These are phyloP conservation scores for Danio tinwini DNA, from an alignment of 2,797 vertebrate species.

Conservation along the genomic window DNA sequence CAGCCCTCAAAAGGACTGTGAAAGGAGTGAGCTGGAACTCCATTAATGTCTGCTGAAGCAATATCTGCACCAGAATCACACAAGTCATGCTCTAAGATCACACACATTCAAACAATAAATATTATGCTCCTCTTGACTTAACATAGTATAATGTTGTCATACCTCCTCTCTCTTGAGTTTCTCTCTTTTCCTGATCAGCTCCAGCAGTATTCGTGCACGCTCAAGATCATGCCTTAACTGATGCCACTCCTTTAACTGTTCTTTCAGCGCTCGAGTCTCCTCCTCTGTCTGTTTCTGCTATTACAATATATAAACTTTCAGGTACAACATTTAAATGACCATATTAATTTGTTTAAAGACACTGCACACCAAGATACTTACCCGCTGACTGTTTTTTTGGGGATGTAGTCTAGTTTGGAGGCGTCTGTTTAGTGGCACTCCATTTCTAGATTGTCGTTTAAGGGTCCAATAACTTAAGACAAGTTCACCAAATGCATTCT, in stretches of 20 bases:
- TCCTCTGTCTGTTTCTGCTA: conserved; percentile 89
- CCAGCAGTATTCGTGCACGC: conserved; percentile 90
- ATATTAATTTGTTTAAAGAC: neutral
- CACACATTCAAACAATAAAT: neutral
- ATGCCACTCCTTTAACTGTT: conserved; percentile 96
- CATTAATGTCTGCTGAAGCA: conserved; percentile 89
- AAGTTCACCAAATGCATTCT: conserved; percentile 93
- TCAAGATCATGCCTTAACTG: conserved; percentile 94
- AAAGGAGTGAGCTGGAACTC: conserved; percentile 94
- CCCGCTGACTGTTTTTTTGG: conserved; percentile 88
- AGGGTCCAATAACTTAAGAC: conserved; percentile 96
- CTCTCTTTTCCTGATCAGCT: conserved; percentile 95
- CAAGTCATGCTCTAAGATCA: neutral
- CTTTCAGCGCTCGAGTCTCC: conserved; percentile 90
- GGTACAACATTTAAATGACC: neutral
- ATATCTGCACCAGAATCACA: conserved; percentile 78
- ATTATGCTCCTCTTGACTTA: neutral
- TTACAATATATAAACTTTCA: neutral
- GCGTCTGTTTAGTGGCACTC: conserved; percentile 90
- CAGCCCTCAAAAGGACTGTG: conserved; percentile 86
- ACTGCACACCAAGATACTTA: conserved; percentile 75
- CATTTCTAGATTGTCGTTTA: conserved; percentile 93
- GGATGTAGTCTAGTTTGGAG: conserved; percentile 92
- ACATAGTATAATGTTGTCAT: conserved; percentile 30
- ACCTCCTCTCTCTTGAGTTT: conserved; percentile 99